A percentile compares a stretch with the other conserved stretches of the same genome.
Evolutionary conservation across 2,113 vertebrate genomes (phyloP).

Genomic region (Actenoides lindsayi): DNA sequence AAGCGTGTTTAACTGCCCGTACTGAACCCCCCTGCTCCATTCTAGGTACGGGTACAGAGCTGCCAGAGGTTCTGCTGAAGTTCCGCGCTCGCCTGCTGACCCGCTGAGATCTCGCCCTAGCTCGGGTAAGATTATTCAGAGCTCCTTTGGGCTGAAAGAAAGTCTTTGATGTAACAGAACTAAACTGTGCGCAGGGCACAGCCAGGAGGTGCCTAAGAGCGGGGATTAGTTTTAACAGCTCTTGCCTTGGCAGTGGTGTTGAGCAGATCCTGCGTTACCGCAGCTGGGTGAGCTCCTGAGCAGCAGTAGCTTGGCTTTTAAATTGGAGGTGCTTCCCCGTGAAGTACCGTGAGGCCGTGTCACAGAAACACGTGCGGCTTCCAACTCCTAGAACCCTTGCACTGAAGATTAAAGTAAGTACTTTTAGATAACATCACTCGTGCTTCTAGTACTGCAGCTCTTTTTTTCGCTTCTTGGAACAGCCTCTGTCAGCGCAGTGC

Average conservation of each 20-base stretch:
- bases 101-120: not conserved
- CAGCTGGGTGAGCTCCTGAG: not conserved
- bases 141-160: not conserved
- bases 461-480: not conserved
- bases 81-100: not conserved
- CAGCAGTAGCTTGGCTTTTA: not conserved
- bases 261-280: not conserved
- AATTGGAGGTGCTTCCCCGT: too few species aligned
- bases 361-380: not conserved
- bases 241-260: not conserved
- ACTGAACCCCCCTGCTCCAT: not conserved
- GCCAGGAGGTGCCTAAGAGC: not conserved
- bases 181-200: not conserved
- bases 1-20: not conserved
- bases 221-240: not conserved
- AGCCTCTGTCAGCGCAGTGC: not conserved
- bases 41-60: rapidly evolving
- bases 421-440: not conserved
- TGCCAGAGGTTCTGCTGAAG: not conserved
- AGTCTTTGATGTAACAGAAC: not conserved
- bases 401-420: not conserved
- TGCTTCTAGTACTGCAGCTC: not conserved
- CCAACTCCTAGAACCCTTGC: not conserved
- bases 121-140: not conserved
- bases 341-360: not conserved